Base-by-base conservation (phyloP, 2,113 vertebrate species). In the Mesocricetus auratus region DNA sequence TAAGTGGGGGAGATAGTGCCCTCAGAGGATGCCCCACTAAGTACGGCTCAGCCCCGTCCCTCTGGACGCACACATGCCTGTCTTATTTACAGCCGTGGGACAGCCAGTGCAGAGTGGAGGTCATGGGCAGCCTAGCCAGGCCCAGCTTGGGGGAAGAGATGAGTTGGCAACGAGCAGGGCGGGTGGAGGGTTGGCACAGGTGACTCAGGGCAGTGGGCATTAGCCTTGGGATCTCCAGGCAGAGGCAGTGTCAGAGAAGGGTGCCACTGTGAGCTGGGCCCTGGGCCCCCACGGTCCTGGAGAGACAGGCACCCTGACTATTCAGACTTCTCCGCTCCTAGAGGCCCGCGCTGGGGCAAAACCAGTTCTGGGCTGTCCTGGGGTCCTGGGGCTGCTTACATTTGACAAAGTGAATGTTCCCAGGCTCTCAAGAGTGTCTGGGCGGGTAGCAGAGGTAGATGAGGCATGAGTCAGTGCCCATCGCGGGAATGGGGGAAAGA, bases 401-500 rank as follows among this genome's bases (percentile, higher is more conserved):
- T 53, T 39, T 62, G 75, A 90, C 77, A 33, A 71, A 74, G 69
- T 75, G 47, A 13, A 92, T 82, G 73, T 88, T 90, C 88, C 47
- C 95, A 91, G 77, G 82, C 82, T 97, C 94, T 93, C 94, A 24
- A 22, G 81, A 96, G 60, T 11, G 77, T 71, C 39, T 77, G 96
- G 97, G 97, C 60, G 77, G 93, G 90, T 73, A 89, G 86, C 92
- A 92, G 96, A 96, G 92, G 97, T 87, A 74, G 90, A 66, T 73
- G 91, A 96, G 93, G 92, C 93, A 69, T 96, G 97, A 98, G 97
- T 98, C 97, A 98, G 97, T 96, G 95, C 96, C 95, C 94, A 78
- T 97, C 97, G 96, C 94, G 64, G 97, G 97, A 96, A 97, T 86
- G 73, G 93, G 97, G 96, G 97, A 97, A 93, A 96, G 97, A 97